A percentile compares a stretch with the other conserved stretches of the same genome.
phyloP scores from a whole-genome alignment of 1,140 invertebrate genomes.

The Halesus radiatus region DNA sequence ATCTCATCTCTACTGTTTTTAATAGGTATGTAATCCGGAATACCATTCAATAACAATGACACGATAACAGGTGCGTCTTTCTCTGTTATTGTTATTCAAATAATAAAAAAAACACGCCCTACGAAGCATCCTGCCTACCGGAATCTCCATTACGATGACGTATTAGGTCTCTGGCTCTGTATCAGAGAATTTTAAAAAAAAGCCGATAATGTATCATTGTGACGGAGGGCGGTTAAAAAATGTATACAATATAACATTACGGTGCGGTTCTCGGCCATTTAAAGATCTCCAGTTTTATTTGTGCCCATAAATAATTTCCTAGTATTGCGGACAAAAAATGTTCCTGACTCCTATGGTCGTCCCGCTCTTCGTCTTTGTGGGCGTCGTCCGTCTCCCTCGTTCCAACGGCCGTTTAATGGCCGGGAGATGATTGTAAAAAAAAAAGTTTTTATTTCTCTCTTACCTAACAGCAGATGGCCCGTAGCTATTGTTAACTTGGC shows the following conservation, averaged over 20 bases:
- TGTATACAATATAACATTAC: slow-evolving; percentile 35
- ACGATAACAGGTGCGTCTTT: slow-evolving; percentile 8
- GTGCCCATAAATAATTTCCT: slow-evolving; percentile 41
- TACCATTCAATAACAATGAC: too few relatives aligned
- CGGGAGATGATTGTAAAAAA: slow-evolving; percentile 31
- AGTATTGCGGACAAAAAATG: slow-evolving; percentile 36
- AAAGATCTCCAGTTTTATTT: slow-evolving; percentile 40
- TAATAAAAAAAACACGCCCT: neutral
- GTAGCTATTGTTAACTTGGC: slow-evolving; percentile 39
- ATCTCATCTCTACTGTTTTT: too few relatives aligned
- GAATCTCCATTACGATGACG: slow-evolving; percentile 20
- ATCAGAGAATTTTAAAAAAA: too few relatives aligned
- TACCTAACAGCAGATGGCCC: slow-evolving; percentile 42
- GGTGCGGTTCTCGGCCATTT: slow-evolving; percentile 34
- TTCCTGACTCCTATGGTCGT: slow-evolving; percentile 13
- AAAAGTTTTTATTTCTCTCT: slow-evolving; percentile 39
- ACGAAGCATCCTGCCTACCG: neutral
- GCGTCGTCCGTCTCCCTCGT: neutral
- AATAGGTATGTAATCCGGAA: too few relatives aligned
- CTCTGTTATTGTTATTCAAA: slow-evolving; percentile 24
- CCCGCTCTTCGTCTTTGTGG: slow-evolving; percentile 28
- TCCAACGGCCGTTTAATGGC: slow-evolving; percentile 20
- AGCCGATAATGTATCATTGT: slow-evolving; percentile 28
- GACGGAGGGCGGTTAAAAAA: slow-evolving; percentile 32
- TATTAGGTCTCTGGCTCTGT: neutral